A percentile compares a stretch with the other conserved stretches of the same genome.
Conservation (phyloP, 2,113 vertebrate species). For the Prunella himalayana region DNA sequence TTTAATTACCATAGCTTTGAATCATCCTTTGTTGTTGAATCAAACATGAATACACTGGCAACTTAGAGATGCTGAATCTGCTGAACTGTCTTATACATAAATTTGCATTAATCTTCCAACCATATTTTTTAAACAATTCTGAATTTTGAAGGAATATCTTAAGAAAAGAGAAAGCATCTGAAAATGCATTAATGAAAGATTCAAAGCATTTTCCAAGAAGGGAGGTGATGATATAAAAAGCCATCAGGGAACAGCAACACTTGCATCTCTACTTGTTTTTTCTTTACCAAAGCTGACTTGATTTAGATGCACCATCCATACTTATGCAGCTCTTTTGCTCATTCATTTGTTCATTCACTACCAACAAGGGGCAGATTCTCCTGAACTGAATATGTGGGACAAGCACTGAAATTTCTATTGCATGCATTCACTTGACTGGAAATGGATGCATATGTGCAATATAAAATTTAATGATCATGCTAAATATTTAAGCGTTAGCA, state of each 20-base stretch:
- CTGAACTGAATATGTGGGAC: constrained; percentile 31
- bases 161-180: neutral
- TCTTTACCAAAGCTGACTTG: neutral
- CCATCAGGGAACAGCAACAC: neutral
- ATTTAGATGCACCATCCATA: constrained; percentile 20
- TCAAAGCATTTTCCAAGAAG: neutral
- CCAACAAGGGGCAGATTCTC: constrained; percentile 31
- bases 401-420: constrained; percentile 55
- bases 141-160: neutral
- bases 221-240: neutral
- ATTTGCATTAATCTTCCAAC: neutral
- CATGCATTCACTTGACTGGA: constrained; percentile 35
- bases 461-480: constrained; percentile 44
- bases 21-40: neutral
- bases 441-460: constrained; percentile 25
- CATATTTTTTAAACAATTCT: neutral
- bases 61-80: neutral
- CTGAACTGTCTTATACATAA: neutral
- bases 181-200: neutral
- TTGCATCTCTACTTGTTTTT: constrained; percentile 1
- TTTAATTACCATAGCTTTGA: neutral
- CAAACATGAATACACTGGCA: neutral
- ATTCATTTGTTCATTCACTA: constrained; percentile 35
- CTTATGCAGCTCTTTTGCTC: neutral
- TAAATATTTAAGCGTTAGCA: constrained; percentile 58